Evolutionary conservation across 2,888 invertebrate genomes (phyloP).

Genomic region (Brachylomia viminalis): DNA sequence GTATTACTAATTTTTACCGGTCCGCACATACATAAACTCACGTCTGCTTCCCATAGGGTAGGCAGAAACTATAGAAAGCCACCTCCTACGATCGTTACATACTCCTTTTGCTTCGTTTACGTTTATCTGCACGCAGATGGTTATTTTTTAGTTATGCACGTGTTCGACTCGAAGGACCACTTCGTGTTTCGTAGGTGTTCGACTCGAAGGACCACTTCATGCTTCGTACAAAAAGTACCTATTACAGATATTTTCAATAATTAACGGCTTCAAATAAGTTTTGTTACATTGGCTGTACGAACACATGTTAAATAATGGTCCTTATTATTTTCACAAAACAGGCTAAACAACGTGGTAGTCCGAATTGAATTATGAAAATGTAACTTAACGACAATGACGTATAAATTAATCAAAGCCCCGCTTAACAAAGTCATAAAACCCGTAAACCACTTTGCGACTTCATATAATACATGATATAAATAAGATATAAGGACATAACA

Average conservation of each 20-base stretch:
- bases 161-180: constrained; percentile 29
- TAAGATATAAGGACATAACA: constrained; percentile 13
- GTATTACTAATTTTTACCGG: constrained; percentile 41
- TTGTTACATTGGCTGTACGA: too few species aligned
- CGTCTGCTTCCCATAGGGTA: too few species aligned
- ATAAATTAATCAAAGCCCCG: constrained; percentile 29
- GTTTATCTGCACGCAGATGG: too few species aligned
- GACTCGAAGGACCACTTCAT: constrained; percentile 22
- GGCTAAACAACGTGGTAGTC: neutral
- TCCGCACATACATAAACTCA: too few species aligned
- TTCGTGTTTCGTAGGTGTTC: constrained; percentile 1
- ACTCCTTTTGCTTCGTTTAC: too few species aligned
- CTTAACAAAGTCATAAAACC: constrained; percentile 22
- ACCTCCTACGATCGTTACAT: too few species aligned
- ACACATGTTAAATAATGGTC: too few species aligned
- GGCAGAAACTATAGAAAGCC: too few species aligned
- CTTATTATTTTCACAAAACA: neutral
- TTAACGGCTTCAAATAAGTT: too few species aligned
- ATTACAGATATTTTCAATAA: too few species aligned
- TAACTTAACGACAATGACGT: constrained; percentile 10
- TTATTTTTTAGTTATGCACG: neutral
- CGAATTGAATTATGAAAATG: neutral
- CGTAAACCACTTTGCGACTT: constrained; percentile 16
- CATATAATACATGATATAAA: constrained; percentile 20
- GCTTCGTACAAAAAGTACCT: too few species aligned